Percentiles rank a stretch among this genome's conserved stretches.
Evolutionary conservation across 2,113 vertebrate genomes (phyloP).

Genomic region (Leptocoma aspasia): DNA sequence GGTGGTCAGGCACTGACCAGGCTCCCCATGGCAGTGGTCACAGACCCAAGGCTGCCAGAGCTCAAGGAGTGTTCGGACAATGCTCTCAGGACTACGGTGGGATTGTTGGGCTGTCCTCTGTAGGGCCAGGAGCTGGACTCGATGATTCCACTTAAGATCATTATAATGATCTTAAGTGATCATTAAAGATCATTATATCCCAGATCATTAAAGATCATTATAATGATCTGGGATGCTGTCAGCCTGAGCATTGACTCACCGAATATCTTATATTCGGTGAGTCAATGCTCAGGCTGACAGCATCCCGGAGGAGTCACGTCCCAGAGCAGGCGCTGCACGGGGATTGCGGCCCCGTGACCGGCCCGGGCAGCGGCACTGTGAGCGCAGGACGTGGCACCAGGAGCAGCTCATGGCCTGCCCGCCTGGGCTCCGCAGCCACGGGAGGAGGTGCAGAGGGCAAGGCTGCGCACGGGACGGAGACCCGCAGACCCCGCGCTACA

Average conservation of each 20-base stretch:
- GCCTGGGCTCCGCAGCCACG: not conserved
- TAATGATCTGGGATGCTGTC: too few species aligned
- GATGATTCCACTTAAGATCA: too few species aligned
- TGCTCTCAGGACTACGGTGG: not conserved
- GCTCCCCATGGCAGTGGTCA: not conserved
- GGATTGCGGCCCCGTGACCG: not conserved
- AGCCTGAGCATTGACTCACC: too few species aligned
- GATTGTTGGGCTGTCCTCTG: not conserved
- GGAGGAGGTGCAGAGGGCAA: rapidly evolving
- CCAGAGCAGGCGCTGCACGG: not conserved
- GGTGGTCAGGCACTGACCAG: not conserved
- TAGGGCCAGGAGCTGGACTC: too few species aligned
- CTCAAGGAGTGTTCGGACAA: not conserved
- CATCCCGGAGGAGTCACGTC: not conserved
- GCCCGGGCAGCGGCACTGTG: not conserved
- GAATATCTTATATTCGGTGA: not conserved
- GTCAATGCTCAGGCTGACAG: too few species aligned
- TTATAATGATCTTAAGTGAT: too few species aligned
- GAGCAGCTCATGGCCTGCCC: not conserved
- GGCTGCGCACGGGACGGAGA: not conserved
- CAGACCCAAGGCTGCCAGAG: not conserved
- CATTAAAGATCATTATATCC: too few species aligned
- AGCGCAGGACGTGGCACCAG: not conserved
- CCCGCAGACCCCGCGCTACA: rapidly evolving
- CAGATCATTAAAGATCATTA: too few species aligned